A percentile compares a stretch with the other conserved stretches of the same genome.
These are phyloP conservation scores for Dermochelys coriacea DNA, from an alignment of 2,797 vertebrate genomes.

Conservation along the genomic window DNA sequence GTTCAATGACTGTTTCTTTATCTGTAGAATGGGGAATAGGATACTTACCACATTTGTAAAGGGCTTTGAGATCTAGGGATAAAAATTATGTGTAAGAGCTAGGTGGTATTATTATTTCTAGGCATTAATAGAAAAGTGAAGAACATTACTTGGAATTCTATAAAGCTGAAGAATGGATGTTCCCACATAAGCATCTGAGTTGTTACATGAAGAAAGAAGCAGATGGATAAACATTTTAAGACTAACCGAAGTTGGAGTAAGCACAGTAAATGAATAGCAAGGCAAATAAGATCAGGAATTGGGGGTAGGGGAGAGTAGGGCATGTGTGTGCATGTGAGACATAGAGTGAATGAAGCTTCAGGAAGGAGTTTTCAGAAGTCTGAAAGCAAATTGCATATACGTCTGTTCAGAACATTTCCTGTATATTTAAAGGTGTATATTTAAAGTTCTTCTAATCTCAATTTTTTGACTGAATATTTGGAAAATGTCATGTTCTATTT, in stretches of 20 bases:
- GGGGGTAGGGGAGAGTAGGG: not conserved
- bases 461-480: not conserved
- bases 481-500: conserved; percentile 14
- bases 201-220: not conserved
- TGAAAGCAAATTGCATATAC: not conserved
- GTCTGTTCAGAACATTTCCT: not conserved
- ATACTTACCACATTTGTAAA: not conserved
- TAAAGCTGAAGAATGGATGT: not conserved
- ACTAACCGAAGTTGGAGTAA: not conserved
- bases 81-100: not conserved
- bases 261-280: not conserved
- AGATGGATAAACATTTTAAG: not conserved
- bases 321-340: not conserved
- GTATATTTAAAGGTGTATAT: conserved; percentile 15
- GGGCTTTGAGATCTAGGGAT: not conserved
- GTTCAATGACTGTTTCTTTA: not conserved
- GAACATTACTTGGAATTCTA: not conserved
- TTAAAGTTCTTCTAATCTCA: not conserved
- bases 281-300: not conserved
- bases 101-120: not conserved
- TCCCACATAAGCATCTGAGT: not conserved
- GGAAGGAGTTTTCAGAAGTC: not conserved
- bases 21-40: not conserved
- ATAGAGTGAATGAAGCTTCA: not conserved
- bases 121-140: not conserved